Percentiles rank a stretch among this genome's conserved stretches.
phyloP scores from a whole-genome alignment of 2,113 vertebrate species.

The Pseudorasbora parva region DNA sequence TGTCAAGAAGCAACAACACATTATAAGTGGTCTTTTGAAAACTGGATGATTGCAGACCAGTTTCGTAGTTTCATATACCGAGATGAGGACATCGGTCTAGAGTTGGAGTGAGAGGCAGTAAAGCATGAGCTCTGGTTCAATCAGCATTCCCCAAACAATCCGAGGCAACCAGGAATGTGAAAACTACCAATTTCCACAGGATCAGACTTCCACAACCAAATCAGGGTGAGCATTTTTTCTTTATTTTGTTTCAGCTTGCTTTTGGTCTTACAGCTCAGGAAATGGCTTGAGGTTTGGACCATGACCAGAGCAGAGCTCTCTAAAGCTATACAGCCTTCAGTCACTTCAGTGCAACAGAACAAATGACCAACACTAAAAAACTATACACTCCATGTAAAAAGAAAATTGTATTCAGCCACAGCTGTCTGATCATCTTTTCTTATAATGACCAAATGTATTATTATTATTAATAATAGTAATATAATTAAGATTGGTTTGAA shows the following conservation, averaged over 20 bases:
- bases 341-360: not conserved
- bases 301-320: slow-evolving; percentile 9
- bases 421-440: not conserved
- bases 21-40: not conserved
- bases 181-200: slow-evolving; percentile 48
- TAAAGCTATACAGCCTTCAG: not conserved
- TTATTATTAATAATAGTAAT: not conserved
- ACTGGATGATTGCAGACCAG: not conserved
- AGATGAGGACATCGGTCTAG: not conserved
- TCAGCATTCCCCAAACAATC: slow-evolving; percentile 33
- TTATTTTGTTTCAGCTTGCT: slow-evolving; percentile 26
- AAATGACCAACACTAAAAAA: slow-evolving; percentile 30
- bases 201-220: slow-evolving; percentile 39
- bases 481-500: not conserved
- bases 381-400: not conserved
- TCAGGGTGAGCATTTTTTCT: slow-evolving; percentile 27
- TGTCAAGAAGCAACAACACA: not conserved
- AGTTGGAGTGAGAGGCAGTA: not conserved
- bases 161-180: slow-evolving; percentile 47
- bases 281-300: slow-evolving; percentile 43
- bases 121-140: slow-evolving; percentile 32
- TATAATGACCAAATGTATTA: not conserved
- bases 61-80: slow-evolving; percentile 1
- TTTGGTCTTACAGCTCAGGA: slow-evolving; percentile 37
- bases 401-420: not conserved